Conservation (phyloP, 2,113 vertebrate species). For the Rhinichthys klamathensis region DNA sequence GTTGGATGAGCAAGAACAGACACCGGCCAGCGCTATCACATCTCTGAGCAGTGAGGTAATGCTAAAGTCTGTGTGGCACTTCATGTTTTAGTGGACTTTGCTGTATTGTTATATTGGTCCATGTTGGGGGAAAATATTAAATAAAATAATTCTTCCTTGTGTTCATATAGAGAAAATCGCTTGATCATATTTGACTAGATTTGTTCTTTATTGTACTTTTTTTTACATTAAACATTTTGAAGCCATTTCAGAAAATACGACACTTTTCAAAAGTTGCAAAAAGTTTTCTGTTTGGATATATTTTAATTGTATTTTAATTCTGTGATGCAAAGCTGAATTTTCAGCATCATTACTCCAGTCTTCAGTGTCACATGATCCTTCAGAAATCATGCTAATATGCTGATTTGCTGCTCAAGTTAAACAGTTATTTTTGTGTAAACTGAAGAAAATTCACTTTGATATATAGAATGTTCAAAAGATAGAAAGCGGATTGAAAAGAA, state of each 20-base stretch:
- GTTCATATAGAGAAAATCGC: neutral
- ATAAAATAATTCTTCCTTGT: neutral
- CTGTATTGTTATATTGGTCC: neutral
- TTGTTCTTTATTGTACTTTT: neutral
- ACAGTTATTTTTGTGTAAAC: no score
- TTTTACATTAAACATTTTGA: neutral
- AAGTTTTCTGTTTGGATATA: neutral
- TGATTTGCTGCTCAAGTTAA: neutral
- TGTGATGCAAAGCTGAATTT: neutral
- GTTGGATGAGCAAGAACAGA: conserved; percentile 81
- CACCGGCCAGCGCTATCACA: conserved; percentile 78
- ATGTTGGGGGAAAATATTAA: neutral
- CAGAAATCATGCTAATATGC: neutral
- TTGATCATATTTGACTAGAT: neutral
- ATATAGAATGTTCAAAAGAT: no score
- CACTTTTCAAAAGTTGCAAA: no score
- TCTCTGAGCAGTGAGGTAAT: conserved; percentile 91
- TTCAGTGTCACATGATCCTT: neutral
- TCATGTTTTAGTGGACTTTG: neutral
- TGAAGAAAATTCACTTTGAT: no score
- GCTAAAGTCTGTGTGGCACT: neutral
- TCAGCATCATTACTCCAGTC: neutral
- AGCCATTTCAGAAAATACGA: no score
- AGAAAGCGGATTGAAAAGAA: no score
- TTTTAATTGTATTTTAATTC: neutral